Evolutionary conservation across 2,888 invertebrate genomes (phyloP).

Genomic region (Amblyjoppa proteus): DNA sequence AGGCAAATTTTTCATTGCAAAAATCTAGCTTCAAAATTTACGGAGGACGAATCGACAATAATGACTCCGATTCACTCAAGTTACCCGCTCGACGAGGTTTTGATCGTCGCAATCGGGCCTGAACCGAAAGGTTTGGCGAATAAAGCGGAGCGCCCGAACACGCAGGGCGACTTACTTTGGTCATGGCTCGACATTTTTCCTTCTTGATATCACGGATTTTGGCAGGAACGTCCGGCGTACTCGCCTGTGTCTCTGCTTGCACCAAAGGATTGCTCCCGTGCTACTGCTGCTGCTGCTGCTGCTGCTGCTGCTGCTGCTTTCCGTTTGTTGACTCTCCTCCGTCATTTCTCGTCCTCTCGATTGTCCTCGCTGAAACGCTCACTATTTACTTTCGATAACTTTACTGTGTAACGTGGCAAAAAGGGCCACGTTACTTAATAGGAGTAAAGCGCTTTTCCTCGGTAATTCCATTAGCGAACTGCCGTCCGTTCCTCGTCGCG

Average conservation of each 20-base stretch:
- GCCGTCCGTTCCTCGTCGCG: no score
- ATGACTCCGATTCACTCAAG: background rate
- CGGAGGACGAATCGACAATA: background rate
- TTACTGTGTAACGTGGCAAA: no score
- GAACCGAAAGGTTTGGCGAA: no score
- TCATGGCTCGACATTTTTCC: slow-evolving; percentile 89
- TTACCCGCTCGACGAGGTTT: background rate
- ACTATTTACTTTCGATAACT: background rate
- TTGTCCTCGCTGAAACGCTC: background rate
- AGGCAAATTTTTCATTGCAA: background rate
- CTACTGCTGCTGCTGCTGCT: no score
- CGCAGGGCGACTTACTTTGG: slow-evolving; percentile 86
- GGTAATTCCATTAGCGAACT: no score
- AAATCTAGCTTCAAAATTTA: background rate
- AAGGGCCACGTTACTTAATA: no score
- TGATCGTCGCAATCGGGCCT: no score
- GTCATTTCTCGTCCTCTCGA: slow-evolving; percentile 85
- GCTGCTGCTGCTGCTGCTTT: slow-evolving; percentile 68
- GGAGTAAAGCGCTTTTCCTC: no score
- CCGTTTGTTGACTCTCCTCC: slow-evolving; percentile 85
- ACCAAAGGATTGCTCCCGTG: slow-evolving; percentile 68
- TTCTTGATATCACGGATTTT: slow-evolving; percentile 87
- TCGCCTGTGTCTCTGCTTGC: slow-evolving; percentile 83
- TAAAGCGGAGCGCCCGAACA: background rate
- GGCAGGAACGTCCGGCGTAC: slow-evolving; percentile 80